A percentile compares a stretch with the other conserved stretches of the same genome.
Conservation (phyloP, 2,113 vertebrate species). For the Pedetes capensis region DNA sequence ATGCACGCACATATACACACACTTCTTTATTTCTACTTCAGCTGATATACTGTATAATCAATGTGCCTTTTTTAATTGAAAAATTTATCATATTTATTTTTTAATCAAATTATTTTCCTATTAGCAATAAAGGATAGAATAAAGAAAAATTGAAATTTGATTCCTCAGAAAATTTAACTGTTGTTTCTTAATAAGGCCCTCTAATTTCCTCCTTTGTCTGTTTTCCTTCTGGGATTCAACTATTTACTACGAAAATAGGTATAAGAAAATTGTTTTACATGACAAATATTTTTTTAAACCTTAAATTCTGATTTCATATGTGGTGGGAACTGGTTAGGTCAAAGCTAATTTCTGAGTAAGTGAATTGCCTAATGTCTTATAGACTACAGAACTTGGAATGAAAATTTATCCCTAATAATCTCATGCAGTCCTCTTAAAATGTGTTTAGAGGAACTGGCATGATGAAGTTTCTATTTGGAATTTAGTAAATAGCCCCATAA, state of each 20-base stretch:
- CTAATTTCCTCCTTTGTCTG: neutral
- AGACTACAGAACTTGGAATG: neutral
- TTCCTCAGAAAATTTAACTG: neutral
- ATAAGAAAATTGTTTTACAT: neutral
- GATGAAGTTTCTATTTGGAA: conserved; percentile 5
- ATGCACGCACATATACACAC: no score
- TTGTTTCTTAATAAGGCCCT: neutral
- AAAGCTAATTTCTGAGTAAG: neutral
- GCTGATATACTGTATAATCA: neutral
- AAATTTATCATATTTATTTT: neutral
- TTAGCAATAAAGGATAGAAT: neutral
- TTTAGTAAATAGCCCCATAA: neutral
- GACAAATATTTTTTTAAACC: neutral
- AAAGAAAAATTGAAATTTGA: neutral
- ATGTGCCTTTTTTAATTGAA: neutral
- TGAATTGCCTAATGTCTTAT: conserved; percentile 39
- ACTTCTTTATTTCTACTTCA: neutral
- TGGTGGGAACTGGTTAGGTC: neutral
- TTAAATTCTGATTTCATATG: neutral
- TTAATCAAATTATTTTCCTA: neutral
- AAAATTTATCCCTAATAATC: neutral
- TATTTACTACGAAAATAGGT: neutral
- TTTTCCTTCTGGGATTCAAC: neutral
- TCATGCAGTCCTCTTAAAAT: neutral
- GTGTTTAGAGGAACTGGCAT: neutral